Base-by-base conservation (phyloP, 2,888 invertebrate species). In the Megastigmus dorsalis region DNA sequence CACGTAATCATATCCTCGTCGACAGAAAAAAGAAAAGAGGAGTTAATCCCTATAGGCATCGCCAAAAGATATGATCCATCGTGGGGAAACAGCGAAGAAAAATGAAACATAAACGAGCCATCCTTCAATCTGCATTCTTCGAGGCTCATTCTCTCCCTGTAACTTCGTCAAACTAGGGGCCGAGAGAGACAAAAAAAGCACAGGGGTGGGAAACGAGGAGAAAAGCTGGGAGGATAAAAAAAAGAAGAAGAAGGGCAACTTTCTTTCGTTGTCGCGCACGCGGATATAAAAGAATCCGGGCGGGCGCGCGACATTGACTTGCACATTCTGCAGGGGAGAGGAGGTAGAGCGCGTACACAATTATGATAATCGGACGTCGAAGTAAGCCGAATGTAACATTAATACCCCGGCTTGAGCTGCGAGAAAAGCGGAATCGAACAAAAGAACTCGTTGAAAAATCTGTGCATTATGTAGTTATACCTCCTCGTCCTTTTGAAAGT, bases 351-450 rank as follows among this genome's bases (percentile, higher is more conserved):
- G 41, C 26, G 52, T n/a, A 2, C 62, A 20, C n/a, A 63, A 63
- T 63, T 55, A 63, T 70, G 70, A 70, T 70, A 62, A 63, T 45
- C 54, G 9, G 9, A n/a, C n/a, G n/a, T n/a, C n/a, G 7, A 13
- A 33, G 9, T 62, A 60, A 43, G 10, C 60, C 9, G 28, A 60
- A 18, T 26, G 2, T 9, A 43, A 38, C 10, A 57, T 23, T 57
- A 38, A 38, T 57, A 23, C 23, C n/a, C n/a, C n/a, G 15, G 13
- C 13, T 38, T 38, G 6, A 38, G n/a, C n/a, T n/a, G 38, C 26
- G 0, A 7, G 20, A 15, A 38, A 23, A 5, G 38, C 9, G 20
- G 26, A 41, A 60, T 45, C n/a, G n/a, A n/a, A n/a, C n/a, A n/a
- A n/a, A n/a, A n/a, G n/a, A n/a, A n/a, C n/a, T n/a, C n/a, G n/a